Evolutionary conservation across 1,140 invertebrate species (phyloP).

Genomic region (Coboldia fuscipes): DNA sequence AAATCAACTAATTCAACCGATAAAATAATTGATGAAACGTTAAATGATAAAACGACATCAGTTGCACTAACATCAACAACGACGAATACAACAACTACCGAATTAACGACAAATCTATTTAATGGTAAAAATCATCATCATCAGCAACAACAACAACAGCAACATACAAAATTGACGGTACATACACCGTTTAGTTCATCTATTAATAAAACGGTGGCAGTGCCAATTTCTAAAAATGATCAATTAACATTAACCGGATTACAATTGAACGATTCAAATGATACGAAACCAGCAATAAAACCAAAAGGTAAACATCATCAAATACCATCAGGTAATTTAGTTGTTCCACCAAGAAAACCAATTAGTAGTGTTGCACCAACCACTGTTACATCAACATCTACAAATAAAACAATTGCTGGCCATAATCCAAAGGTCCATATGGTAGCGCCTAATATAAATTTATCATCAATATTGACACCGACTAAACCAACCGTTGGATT

Average conservation of each 20-base stretch:
- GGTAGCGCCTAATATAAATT: conserved; percentile 15
- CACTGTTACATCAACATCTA: conserved; percentile 40
- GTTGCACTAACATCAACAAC: too few relatives aligned
- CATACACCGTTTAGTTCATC: conserved; percentile 34
- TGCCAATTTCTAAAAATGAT: conserved; percentile 3
- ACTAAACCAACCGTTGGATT: conserved; percentile 21
- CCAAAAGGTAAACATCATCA: conserved; percentile 10
- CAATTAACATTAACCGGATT: conserved; percentile 8
- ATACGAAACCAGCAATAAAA: conserved; percentile 9
- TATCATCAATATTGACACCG: conserved; percentile 14
- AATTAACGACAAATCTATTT: too few relatives aligned
- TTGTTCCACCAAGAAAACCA: conserved; percentile 36
- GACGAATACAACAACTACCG: too few relatives aligned
- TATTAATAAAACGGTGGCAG: conserved; percentile 32
- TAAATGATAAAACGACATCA: too few relatives aligned
- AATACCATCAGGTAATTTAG: conserved; percentile 10
- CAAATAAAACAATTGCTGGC: conserved; percentile 49
- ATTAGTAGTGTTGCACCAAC: conserved; percentile 65
- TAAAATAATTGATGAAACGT: too few relatives aligned
- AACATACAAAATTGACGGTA: too few relatives aligned
- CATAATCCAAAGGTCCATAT: conserved; percentile 23
- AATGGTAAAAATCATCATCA: conserved; percentile 4
- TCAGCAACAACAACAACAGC: conserved; percentile 15
- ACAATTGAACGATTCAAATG: conserved; percentile 4
- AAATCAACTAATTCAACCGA: too few relatives aligned